Evolutionary conservation across 2,888 invertebrate species (phyloP).

Genomic region (Chelonus formosanus): DNA sequence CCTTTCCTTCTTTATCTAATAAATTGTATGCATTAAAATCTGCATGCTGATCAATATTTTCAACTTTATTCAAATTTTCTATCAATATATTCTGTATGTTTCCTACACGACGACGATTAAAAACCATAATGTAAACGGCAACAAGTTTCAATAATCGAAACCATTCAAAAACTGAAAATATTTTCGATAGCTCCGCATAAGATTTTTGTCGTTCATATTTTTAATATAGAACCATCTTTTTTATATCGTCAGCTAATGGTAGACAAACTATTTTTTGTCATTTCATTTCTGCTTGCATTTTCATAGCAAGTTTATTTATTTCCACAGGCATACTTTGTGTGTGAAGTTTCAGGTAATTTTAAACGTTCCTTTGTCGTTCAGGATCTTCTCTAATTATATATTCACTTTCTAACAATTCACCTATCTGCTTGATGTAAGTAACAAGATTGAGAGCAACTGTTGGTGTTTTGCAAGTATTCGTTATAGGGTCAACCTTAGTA

Average conservation of each 20-base stretch:
- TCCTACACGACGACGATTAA: constrained; percentile 41
- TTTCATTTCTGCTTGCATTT: constrained; percentile 8
- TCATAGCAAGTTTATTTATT: constrained; percentile 20
- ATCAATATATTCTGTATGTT: constrained; percentile 40
- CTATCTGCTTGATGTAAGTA: neutral
- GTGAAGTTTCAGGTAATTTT: neutral
- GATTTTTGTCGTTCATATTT: neutral
- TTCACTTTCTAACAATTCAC: neutral
- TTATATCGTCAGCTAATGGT: constrained; percentile 26
- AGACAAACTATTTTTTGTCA: constrained; percentile 24
- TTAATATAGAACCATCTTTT: constrained; percentile 25
- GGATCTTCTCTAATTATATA: neutral
- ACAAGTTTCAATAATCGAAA: constrained; percentile 25
- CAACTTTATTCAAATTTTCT: constrained; percentile 37
- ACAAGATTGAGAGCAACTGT: neutral
- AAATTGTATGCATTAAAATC: constrained; percentile 34
- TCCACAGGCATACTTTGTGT: neutral
- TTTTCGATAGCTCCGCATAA: constrained; percentile 10
- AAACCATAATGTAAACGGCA: constrained; percentile 36
- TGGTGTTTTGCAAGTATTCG: neutral
- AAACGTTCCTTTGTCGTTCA: neutral
- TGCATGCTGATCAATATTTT: constrained; percentile 33
- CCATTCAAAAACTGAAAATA: constrained; percentile 32
- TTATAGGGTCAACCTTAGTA: neutral
- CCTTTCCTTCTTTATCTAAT: constrained; percentile 28